phyloP scores from a whole-genome alignment of 1,140 invertebrate species.

The Phymorhynchus buccinoides region DNA sequence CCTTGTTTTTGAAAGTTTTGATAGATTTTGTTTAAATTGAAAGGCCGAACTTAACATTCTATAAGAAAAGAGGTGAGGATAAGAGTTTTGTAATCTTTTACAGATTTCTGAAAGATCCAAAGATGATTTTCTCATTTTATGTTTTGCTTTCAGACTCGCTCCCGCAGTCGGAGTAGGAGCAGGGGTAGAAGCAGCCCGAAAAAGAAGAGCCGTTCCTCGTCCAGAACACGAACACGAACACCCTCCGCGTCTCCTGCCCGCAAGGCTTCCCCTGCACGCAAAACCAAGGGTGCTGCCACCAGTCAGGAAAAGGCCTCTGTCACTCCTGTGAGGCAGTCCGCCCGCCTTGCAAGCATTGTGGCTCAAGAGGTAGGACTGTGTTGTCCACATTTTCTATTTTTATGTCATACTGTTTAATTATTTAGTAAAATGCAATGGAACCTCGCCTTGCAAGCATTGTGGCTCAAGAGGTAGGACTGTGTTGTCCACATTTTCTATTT shows the following conservation, averaged over 20 bases:
- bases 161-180: conserved; percentile 58
- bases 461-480: conserved; percentile 36
- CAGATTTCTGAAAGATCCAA: not conserved
- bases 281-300: not conserved
- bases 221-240: conserved; percentile 35
- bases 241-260: conserved; percentile 34
- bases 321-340: conserved; percentile 61
- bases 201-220: conserved; percentile 37
- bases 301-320: conserved; percentile 47
- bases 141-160: not conserved
- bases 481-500: no score
- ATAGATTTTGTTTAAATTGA: no score
- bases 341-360: conserved; percentile 51
- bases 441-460: conserved; percentile 51
- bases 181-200: conserved; percentile 40
- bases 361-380: conserved; percentile 37
- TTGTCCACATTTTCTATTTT: no score
- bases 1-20: no score
- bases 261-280: conserved; percentile 7
- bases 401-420: no score
- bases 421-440: no score
- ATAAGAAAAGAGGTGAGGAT: no score
- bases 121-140: no score
- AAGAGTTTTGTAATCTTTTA: no score
- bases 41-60: no score